Conservation (phyloP, 2,113 vertebrate species). For the Megaleporinus macrocephalus region DNA sequence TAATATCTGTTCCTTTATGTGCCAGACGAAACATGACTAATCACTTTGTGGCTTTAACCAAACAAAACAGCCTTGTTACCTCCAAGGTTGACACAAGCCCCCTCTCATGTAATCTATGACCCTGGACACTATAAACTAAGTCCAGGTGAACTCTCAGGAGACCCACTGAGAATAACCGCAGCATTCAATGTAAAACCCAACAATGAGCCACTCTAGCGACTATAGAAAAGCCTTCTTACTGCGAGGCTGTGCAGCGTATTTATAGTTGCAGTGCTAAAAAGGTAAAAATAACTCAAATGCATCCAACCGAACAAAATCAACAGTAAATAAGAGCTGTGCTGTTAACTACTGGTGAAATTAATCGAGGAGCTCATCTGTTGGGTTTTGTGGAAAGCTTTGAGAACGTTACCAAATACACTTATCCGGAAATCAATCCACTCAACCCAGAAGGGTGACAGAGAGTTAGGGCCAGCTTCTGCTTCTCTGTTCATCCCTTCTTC, state of each 20-base stretch:
- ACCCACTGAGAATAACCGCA: neutral
- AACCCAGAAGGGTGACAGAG: slow-evolving; percentile 2
- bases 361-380: neutral
- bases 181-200: neutral
- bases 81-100: neutral
- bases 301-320: neutral
- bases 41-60: neutral
- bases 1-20: neutral
- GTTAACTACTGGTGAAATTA: neutral
- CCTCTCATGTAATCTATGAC: neutral
- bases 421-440: slow-evolving; percentile 37
- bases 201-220: too few species aligned
- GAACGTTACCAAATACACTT: neutral
- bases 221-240: neutral
- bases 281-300: neutral
- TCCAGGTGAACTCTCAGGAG: neutral
- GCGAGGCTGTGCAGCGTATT: neutral
- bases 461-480: neutral
- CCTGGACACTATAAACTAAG: neutral
- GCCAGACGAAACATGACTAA: neutral
- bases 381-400: neutral
- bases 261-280: neutral
- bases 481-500: slow-evolving; percentile 29
- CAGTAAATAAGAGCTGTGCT: neutral
- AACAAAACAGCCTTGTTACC: neutral